A percentile compares a stretch with the other conserved stretches of the same genome.
These are phyloP conservation scores for Pseudochirops cupreus DNA, from an alignment of 2,797 vertebrate genomes.

Conservation along the genomic window DNA sequence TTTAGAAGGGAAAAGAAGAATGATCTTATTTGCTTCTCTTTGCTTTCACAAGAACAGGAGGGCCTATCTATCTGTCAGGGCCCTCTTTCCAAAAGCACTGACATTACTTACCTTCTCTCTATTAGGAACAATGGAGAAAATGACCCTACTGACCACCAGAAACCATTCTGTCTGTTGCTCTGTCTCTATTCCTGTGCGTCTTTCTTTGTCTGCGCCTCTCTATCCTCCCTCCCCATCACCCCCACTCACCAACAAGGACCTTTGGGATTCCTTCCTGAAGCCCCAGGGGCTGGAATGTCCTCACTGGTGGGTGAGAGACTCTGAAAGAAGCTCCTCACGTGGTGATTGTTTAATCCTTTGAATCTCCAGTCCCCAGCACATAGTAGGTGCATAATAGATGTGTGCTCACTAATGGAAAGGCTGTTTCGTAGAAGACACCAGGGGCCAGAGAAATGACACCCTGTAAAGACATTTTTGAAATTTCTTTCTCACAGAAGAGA, in stretches of 20 bases:
- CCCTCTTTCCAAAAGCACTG: not conserved
- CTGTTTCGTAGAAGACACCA: not conserved
- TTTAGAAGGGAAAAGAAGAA: not conserved
- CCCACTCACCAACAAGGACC: not conserved
- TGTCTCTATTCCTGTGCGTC: too few relatives aligned
- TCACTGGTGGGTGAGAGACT: not conserved
- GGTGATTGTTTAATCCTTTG: not conserved
- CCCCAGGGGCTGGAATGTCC: accelerated
- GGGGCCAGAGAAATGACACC: not conserved
- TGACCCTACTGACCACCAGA: not conserved
- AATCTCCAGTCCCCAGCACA: not conserved
- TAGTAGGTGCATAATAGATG: not conserved
- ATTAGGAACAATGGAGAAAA: not conserved
- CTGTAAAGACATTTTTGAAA: not conserved
- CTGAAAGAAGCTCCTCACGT: not conserved
- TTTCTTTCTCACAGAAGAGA: not conserved
- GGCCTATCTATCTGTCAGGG: not conserved
- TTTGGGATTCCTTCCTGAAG: not conserved
- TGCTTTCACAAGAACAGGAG: not conserved
- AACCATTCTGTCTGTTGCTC: not conserved
- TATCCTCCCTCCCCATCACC: not conserved
- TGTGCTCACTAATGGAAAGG: not conserved
- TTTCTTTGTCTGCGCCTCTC: not conserved
- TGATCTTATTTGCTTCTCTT: not conserved
- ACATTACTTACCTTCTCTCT: not conserved